Conservation (phyloP, 2,797 vertebrate genomes). For the Anisognathus igniventris region DNA sequence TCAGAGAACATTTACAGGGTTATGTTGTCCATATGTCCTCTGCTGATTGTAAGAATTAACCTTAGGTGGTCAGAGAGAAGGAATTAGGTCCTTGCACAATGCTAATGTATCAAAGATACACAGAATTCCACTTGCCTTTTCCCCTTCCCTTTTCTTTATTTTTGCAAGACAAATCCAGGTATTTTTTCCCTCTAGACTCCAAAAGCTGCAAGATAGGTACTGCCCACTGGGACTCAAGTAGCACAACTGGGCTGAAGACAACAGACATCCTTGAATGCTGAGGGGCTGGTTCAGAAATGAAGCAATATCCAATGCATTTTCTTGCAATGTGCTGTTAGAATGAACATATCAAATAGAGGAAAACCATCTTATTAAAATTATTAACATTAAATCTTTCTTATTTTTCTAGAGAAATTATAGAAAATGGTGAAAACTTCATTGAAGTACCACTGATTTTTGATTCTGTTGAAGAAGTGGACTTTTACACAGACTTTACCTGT, state of each 20-base stretch:
- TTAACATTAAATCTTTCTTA: not conserved
- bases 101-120: not conserved
- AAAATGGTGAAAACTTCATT: slow-evolving; percentile 77
- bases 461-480: slow-evolving; percentile 77
- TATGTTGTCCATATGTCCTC: not conserved
- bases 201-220: not conserved
- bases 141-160: not conserved
- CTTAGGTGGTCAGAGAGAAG: not conserved
- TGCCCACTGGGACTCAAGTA: not conserved
- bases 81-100: not conserved
- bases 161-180: not conserved
- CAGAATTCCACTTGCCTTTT: not conserved
- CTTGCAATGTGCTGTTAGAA: not conserved
- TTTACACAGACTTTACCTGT: slow-evolving; percentile 80
- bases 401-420: slow-evolving; percentile 75
- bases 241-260: not conserved
- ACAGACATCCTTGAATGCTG: not conserved
- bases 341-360: not conserved
- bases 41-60: not conserved
- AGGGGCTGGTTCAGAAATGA: not conserved
- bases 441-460: slow-evolving; percentile 80
- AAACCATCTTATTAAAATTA: not conserved
- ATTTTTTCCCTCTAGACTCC: not conserved
- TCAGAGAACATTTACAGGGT: not conserved
- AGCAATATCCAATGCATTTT: not conserved